Conservation (phyloP, 53 echinoderm and acorn worm genomes). For the Holothuria leucospilota region DNA sequence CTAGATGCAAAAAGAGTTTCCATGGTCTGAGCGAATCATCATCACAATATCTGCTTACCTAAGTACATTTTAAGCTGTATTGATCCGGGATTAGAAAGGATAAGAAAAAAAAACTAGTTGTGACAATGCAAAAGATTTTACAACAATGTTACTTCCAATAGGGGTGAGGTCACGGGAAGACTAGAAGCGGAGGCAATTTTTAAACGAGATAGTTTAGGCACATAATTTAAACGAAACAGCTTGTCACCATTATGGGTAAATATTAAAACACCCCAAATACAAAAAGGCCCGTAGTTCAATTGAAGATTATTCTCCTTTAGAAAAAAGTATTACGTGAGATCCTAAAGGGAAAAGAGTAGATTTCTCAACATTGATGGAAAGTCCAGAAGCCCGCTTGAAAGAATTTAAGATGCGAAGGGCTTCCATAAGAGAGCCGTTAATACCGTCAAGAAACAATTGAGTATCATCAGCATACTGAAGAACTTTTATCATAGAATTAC, state of each 20-base stretch:
- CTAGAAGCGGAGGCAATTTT: not conserved
- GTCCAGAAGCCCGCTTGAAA: not conserved
- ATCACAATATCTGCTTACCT: too few relatives aligned
- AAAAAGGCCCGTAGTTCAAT: not conserved
- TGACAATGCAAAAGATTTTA: too few relatives aligned
- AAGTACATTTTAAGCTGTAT: too few relatives aligned
- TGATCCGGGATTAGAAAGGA: not conserved
- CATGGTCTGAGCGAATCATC: not conserved
- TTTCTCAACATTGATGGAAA: too few relatives aligned
- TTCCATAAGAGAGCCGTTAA: not conserved
- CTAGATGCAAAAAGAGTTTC: not conserved
- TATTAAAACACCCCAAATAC: not conserved
- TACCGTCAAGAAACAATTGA: not conserved
- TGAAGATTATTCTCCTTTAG: not conserved
- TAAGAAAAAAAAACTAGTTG: not conserved
- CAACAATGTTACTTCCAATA: not conserved
- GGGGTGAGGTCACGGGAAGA: not conserved
- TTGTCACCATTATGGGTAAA: not conserved
- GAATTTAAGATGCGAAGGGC: not conserved
- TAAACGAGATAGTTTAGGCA: constrained; percentile 2
- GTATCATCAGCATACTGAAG: not conserved
- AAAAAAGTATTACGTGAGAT: not conserved
- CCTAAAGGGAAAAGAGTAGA: not conserved
- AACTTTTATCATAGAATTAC: not conserved
- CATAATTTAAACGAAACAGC: not conserved